Conservation (phyloP, 2,888 invertebrate genomes). For the Rotaria sp. region DNA sequence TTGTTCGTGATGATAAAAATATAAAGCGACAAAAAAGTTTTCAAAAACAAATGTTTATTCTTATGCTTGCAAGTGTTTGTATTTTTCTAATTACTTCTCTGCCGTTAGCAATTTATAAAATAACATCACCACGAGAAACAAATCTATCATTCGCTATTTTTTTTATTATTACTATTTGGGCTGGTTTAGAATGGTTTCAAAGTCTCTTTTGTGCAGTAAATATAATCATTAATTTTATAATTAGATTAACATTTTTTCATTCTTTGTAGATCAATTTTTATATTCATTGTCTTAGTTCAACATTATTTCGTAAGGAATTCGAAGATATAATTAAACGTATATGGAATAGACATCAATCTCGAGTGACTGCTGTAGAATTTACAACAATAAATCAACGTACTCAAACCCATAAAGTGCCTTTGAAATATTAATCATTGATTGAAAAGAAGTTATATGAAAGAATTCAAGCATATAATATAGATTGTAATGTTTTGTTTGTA, state of each 20-base stretch:
- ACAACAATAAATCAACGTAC: neutral
- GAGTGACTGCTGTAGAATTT: neutral
- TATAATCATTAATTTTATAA: too few species aligned
- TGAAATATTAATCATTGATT: neutral
- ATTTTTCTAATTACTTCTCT: neutral
- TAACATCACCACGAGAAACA: neutral
- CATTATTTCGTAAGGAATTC: neutral
- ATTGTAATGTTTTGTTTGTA: too few species aligned
- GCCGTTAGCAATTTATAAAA: neutral
- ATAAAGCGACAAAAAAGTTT: neutral
- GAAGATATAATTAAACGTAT: neutral
- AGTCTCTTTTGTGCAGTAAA: neutral
- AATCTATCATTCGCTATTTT: neutral
- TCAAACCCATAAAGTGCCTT: neutral
- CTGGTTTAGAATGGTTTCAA: neutral
- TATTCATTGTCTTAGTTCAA: neutral
- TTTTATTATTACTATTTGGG: neutral
- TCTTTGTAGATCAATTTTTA: neutral
- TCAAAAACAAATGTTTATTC: neutral
- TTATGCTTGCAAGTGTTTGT: neutral
- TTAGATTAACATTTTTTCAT: too few species aligned
- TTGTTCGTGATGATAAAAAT: neutral
- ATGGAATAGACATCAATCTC: too few species aligned
- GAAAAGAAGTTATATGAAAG: neutral
- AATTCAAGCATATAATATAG: neutral